Percentiles rank a stretch among this genome's conserved stretches.
These are phyloP conservation scores for Genyomyrus donnyi DNA, from an alignment of 2,113 vertebrate genomes.

Conservation along the genomic window DNA sequence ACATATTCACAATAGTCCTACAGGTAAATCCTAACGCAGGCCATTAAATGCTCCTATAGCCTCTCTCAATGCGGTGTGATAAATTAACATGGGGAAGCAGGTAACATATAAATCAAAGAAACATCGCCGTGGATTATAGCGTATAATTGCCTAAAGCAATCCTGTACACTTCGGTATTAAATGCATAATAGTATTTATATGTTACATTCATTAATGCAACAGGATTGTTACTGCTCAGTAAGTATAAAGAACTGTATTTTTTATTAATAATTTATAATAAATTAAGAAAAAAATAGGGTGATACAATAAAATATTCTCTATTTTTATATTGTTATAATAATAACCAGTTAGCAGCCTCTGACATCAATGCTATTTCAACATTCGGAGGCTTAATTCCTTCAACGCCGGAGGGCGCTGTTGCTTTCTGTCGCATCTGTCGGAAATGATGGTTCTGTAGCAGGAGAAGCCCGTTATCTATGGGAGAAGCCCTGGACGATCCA, in stretches of 20 bases:
- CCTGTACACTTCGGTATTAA: background rate
- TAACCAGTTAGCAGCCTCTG: background rate
- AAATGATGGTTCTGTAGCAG: background rate
- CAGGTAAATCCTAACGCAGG: background rate
- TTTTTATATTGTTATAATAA: background rate
- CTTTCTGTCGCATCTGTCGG: background rate
- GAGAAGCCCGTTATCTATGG: too few species aligned
- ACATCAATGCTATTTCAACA: background rate
- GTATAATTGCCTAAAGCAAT: too few species aligned
- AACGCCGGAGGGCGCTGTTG: constrained; percentile 11
- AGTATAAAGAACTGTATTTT: background rate
- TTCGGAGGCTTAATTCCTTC: background rate
- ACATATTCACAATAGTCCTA: background rate
- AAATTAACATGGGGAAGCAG: background rate
- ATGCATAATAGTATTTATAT: background rate
- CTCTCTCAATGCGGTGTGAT: background rate
- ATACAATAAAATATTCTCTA: background rate
- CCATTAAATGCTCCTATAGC: background rate
- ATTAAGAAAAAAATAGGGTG: background rate
- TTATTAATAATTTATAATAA: background rate
- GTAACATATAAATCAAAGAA: background rate
- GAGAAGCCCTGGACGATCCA: background rate
- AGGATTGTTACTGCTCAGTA: background rate
- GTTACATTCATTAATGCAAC: background rate
- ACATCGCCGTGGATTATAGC: background rate